Percentiles rank a stretch among this genome's conserved stretches.
These are phyloP conservation scores for Athene noctua DNA, from an alignment of 2,113 vertebrate genomes.

Conservation along the genomic window DNA sequence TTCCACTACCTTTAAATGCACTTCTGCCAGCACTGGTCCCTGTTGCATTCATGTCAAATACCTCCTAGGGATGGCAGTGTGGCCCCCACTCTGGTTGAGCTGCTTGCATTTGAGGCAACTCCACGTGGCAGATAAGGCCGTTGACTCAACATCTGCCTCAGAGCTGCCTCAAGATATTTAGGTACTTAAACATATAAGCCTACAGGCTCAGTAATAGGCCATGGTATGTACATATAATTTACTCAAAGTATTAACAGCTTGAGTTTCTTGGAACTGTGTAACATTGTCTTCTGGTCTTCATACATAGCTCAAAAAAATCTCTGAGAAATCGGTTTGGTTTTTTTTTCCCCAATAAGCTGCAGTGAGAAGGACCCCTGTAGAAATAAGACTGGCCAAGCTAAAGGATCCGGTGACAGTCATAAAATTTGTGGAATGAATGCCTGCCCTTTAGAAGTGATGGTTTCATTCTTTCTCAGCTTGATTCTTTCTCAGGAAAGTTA, in stretches of 20 bases:
- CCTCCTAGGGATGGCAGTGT: not conserved
- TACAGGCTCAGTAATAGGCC: not conserved
- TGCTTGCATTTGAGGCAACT: not conserved
- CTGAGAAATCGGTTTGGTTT: not conserved
- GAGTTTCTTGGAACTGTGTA: not conserved
- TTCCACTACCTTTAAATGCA: not conserved
- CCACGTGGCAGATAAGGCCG: not conserved
- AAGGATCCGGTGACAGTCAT: not conserved
- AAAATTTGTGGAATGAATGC: not conserved
- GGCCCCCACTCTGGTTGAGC: fast-evolving
- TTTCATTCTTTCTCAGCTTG: not conserved
- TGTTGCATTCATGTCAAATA: not conserved
- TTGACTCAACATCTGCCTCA: not conserved
- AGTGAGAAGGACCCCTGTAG: not conserved
- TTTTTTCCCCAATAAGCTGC: not conserved
- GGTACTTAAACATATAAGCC: not conserved
- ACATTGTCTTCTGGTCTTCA: not conserved
- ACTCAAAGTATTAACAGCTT: not conserved
- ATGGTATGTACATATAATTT: not conserved
- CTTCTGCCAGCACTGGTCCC: not conserved
- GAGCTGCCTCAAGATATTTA: not conserved
- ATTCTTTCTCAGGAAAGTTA: not conserved
- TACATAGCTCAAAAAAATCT: not conserved
- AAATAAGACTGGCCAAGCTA: not conserved
- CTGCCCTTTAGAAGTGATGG: not conserved